Evolutionary conservation across 2,888 invertebrate genomes (phyloP).

Genomic region (Dysmachus trigonus): DNA sequence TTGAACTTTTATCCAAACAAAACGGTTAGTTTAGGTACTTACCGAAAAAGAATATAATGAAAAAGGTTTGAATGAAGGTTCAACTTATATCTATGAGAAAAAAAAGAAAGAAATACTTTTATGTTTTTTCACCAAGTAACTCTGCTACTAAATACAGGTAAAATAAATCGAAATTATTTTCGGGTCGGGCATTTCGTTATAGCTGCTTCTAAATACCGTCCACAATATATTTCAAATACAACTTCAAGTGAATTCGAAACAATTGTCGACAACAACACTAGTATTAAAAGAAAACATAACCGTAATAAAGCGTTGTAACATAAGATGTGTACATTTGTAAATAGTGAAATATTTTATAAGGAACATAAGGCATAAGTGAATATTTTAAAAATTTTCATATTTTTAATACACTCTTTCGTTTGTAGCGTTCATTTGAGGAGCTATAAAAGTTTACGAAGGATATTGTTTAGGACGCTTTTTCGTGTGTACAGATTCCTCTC

Average conservation of each 20-base stretch:
- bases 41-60: background rate
- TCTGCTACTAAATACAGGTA: background rate
- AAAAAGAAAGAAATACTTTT: background rate
- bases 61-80: background rate
- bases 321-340: conserved; percentile 39
- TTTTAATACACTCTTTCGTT: conserved; percentile 4
- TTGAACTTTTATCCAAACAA: background rate
- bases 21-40: background rate
- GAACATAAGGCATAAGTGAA: conserved; percentile 37
- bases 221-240: conserved; percentile 41
- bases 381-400: conserved; percentile 17
- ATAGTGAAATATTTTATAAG: conserved; percentile 41
- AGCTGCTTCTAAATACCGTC: conserved; percentile 43
- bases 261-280: conserved; percentile 42
- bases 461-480: background rate
- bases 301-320: conserved; percentile 39
- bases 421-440: background rate
- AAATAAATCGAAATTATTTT: background rate
- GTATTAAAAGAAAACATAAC: conserved; percentile 31
- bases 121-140: background rate
- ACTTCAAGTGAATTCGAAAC: conserved; percentile 31
- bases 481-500: conserved; percentile 5
- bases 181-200: conserved; percentile 10
- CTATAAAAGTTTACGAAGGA: background rate
- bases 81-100: background rate